These are phyloP conservation scores for Halocynthia roretzi DNA, from an alignment of 23 tunicate genomes.

Conservation along the genomic window DNA sequence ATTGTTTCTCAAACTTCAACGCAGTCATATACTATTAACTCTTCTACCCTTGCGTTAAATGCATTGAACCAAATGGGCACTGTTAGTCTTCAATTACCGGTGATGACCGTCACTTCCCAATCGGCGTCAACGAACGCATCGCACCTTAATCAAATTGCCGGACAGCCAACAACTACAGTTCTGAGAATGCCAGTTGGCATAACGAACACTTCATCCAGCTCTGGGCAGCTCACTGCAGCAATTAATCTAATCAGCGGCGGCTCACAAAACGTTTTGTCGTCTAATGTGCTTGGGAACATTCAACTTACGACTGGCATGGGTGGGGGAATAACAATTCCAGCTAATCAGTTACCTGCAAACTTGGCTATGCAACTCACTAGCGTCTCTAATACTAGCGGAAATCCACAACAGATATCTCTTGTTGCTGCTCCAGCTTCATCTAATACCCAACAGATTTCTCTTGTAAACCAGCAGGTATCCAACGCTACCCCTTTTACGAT, in stretches of 20 bases:
- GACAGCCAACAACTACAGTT: slow-evolving; percentile 16
- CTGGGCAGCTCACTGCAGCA: slow-evolving; percentile 42
- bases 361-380: slow-evolving; percentile 75
- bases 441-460: background rate
- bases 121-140: background rate
- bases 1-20: background rate
- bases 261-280: background rate
- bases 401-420: slow-evolving; percentile 16
- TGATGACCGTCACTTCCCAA: slow-evolving; percentile 17
- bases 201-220: slow-evolving; percentile 13
- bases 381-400: slow-evolving; percentile 17
- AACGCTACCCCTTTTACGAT: slow-evolving; percentile 48
- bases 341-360: slow-evolving; percentile 51
- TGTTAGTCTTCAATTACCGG: slow-evolving; percentile 35
- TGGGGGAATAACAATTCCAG: slow-evolving; percentile 33
- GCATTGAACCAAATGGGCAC: slow-evolving; percentile 14
- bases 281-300: background rate
- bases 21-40: slow-evolving; percentile 10
- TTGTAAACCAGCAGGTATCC: slow-evolving; percentile 1
- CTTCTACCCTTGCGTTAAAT: slow-evolving; percentile 14
- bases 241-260: slow-evolving; percentile 41
- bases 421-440: background rate
- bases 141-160: background rate
- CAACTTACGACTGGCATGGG: slow-evolving; percentile 14
- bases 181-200: slow-evolving; percentile 52